Percentiles rank a stretch among this genome's conserved stretches.
phyloP scores from a whole-genome alignment of 2,888 invertebrate genomes.

The Cordylochernes scorpioides region DNA sequence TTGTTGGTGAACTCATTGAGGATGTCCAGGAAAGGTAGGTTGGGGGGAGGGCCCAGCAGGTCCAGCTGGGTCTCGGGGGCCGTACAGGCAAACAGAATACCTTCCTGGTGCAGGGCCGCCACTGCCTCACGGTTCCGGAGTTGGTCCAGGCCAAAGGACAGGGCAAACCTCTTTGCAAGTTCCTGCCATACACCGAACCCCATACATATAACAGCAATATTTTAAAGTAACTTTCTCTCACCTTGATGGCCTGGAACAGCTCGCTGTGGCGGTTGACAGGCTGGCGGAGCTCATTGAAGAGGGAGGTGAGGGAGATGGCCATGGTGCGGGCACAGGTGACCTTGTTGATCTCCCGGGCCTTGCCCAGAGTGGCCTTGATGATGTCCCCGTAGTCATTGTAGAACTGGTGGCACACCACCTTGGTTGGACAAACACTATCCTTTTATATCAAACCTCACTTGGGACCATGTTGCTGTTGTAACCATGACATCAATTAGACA shows the following conservation, averaged over 20 bases:
- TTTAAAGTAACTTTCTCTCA: conserved; percentile 18
- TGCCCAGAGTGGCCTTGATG: conserved; percentile 77
- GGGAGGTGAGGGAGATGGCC: conserved; percentile 62
- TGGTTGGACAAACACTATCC: no score
- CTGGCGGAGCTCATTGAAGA: conserved; percentile 43
- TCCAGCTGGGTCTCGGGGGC: conserved; percentile 32
- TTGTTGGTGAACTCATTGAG: conserved; percentile 86
- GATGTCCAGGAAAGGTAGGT: conserved; percentile 77
- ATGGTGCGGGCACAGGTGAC: conserved; percentile 81
- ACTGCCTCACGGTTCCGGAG: conserved; percentile 85
- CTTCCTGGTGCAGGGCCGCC: conserved; percentile 76
- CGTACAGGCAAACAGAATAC: conserved; percentile 61
- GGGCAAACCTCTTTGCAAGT: conserved; percentile 78
- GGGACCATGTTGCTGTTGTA: no score
- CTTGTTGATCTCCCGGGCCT: conserved; percentile 90
- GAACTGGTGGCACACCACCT: conserved; percentile 13
- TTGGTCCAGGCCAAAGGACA: conserved; percentile 87
- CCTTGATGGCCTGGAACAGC: conserved; percentile 66
- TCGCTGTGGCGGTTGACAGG: conserved; percentile 39
- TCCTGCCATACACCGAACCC: conserved; percentile 31
- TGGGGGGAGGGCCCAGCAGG: conserved; percentile 52
- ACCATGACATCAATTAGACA: no score
- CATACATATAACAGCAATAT: conserved; percentile 1
- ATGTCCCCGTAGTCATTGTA: conserved; percentile 19
- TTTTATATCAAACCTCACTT: no score